phyloP scores from a whole-genome alignment of 2,113 vertebrate genomes.

The Tapirus terrestris region DNA sequence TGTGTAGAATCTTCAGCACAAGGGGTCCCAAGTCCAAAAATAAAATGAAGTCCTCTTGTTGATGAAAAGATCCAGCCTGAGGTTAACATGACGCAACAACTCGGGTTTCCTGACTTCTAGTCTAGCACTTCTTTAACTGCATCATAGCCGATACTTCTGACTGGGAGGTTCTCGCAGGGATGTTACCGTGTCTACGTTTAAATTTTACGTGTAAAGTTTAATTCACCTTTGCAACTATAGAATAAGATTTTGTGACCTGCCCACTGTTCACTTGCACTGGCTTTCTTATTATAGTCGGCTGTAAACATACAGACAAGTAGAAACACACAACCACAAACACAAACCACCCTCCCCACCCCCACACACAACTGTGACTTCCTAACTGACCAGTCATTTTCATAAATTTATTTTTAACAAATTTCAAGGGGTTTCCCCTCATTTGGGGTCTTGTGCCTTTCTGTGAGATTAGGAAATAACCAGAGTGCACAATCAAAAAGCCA shows the following conservation, averaged over 20 bases:
- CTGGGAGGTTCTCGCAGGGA: neutral
- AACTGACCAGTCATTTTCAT: constrained; percentile 13
- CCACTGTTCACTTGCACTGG: neutral
- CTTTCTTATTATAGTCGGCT: neutral
- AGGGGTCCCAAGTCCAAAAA: neutral
- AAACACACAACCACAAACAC: neutral
- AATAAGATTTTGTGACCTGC: neutral
- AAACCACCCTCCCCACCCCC: no score
- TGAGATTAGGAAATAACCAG: constrained; percentile 49
- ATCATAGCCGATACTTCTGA: neutral
- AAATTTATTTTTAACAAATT: neutral
- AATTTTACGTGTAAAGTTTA: neutral
- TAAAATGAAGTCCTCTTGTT: neutral
- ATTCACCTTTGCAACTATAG: neutral
- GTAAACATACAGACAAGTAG: neutral
- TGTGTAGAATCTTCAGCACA: neutral
- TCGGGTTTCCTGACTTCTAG: neutral
- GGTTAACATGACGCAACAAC: neutral
- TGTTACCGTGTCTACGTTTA: neutral
- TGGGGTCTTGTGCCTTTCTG: neutral
- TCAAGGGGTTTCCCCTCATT: neutral
- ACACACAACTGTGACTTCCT: neutral
- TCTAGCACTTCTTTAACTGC: neutral
- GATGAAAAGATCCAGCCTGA: neutral
- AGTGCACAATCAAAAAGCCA: constrained; percentile 31